These are phyloP conservation scores for Varecia variegata DNA, from an alignment of 2,797 vertebrate species.

Conservation along the genomic window DNA sequence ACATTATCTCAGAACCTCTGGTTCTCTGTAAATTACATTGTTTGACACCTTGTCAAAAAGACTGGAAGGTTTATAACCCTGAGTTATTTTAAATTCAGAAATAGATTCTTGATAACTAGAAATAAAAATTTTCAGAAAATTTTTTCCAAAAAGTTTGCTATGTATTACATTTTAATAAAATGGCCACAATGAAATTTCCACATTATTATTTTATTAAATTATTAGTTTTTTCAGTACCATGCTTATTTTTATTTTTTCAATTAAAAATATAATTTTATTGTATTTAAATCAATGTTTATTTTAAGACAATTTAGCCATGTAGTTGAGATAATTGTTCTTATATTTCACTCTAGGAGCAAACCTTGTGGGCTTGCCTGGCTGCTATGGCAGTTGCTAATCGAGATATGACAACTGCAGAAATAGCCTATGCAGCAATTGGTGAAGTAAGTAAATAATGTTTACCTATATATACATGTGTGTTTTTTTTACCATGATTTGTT, in stretches of 20 bases:
- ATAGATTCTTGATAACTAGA: conserved; percentile 17
- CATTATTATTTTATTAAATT: conserved; percentile 32
- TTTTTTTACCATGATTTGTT: neutral
- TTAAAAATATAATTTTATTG: conserved; percentile 8
- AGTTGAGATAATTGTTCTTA: neutral
- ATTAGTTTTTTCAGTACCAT: neutral
- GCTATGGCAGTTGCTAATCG: conserved; percentile 94
- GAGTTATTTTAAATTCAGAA: neutral
- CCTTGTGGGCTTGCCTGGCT: conserved; percentile 95
- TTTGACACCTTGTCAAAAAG: conserved; percentile 17
- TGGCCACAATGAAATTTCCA: neutral
- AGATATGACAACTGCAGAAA: conserved; percentile 94
- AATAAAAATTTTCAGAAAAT: conserved; percentile 12
- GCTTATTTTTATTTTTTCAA: conserved; percentile 38
- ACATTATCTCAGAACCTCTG: neutral
- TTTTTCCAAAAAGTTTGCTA: neutral
- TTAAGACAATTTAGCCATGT: neutral
- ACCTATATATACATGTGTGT: neutral
- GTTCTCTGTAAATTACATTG: neutral
- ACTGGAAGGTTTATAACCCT: neutral
- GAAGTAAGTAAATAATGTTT: conserved; percentile 85
- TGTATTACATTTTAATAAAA: conserved; percentile 38
- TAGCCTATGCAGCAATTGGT: conserved; percentile 94
- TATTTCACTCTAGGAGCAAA: conserved; percentile 88
- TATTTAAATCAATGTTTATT: conserved; percentile 46